These are phyloP conservation scores for Sturmia bella DNA, from an alignment of 2,888 invertebrate genomes.

Conservation along the genomic window DNA sequence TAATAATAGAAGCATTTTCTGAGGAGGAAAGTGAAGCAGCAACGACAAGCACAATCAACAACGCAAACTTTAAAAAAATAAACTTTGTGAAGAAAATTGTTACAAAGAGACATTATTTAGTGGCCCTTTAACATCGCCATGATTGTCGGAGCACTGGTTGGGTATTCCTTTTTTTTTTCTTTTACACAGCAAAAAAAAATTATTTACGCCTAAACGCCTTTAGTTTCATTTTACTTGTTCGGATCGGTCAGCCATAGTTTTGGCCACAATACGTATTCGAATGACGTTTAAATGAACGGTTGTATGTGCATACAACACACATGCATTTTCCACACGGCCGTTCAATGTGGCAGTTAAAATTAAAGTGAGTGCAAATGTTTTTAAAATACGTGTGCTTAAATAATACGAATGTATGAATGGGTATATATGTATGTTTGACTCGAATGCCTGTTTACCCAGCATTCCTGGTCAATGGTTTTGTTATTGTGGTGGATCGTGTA, in stretches of 20 bases:
- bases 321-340: background rate
- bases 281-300: constrained; percentile 19
- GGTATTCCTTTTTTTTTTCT: constrained; percentile 50
- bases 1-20: constrained; percentile 26
- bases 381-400: constrained; percentile 38
- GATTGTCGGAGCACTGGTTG: constrained; percentile 48
- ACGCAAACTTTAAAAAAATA: constrained; percentile 21
- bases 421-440: constrained; percentile 20
- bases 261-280: constrained; percentile 60
- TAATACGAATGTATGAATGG: background rate
- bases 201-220: constrained; percentile 57
- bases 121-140: constrained; percentile 57
- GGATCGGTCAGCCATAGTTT: constrained; percentile 45
- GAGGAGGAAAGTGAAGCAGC: constrained; percentile 46
- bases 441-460: constrained; percentile 57
- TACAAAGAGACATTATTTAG: constrained; percentile 65
- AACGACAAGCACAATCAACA: constrained; percentile 26
- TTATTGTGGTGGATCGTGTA: constrained; percentile 56
- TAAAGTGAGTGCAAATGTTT: constrained; percentile 45
- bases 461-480: constrained; percentile 62
- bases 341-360: constrained; percentile 17
- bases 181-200: constrained; percentile 42
- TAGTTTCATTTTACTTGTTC: constrained; percentile 26
- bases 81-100: constrained; percentile 29
- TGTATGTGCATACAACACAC: constrained; percentile 9